Base-by-base conservation (phyloP, 2,888 invertebrate species). In the Stratiomys singularior region DNA sequence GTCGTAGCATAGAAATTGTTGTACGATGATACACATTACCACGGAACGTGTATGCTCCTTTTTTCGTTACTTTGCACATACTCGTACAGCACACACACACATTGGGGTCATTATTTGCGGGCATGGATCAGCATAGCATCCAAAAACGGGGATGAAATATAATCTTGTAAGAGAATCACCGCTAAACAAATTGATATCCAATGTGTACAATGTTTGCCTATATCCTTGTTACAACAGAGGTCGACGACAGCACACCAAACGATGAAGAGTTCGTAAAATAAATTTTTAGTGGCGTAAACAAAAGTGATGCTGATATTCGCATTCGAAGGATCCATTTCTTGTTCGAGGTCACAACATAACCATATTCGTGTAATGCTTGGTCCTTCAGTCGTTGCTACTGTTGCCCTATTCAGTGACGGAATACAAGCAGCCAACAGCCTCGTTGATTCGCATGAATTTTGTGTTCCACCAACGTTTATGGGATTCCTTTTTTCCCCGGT, bases 181-280 rank as follows among this genome's bases (percentile, higher is more conserved):
- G 74, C 74, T 66, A 27, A 76, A 76, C 60, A 76, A 76, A 76
- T 76, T 76, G 76, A 76, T 76, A 63, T 52, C 66, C 37, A 47
- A 76, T 64, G 64, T 64, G 56, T 28, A 1, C 47, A n/a, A n/a
- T n/a, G 47, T 69, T 23, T 69, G 47, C 72, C 56, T 72, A 52
- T 72, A 46, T 69, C 69, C 72, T 72, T 72, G 72, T 72, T 72
- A 72, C 69, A 69, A 28, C 27, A 3, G 37, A 60, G 76, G 63
- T 76, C 76, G 64, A 76, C 60, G 76, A 64, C 66, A 60, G 60
- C 64, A 37, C 9, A 37, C 37, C 37, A 37, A 37, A 64, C 76
- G 64, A 76, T 76, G 76, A 76, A 76, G 76, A 76, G 76, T 76
- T 76, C 76, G 76, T 76, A 76, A 76, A 76, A 76, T 76, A 76